phyloP scores from a whole-genome alignment of 1,140 invertebrate genomes.

The Formica selysi region DNA sequence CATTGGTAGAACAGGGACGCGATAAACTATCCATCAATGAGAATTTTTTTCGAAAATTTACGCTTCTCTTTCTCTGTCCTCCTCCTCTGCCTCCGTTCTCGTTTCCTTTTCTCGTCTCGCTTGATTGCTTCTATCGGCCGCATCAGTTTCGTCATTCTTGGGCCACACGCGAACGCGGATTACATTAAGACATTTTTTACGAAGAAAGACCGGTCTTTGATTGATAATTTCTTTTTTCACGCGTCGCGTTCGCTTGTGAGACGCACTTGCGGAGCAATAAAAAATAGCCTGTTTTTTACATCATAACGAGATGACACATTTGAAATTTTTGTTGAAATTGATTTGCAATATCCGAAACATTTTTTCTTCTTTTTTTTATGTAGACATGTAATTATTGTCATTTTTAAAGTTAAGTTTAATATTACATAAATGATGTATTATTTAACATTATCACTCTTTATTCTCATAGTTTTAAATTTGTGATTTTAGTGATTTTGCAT shows the following conservation, averaged over 20 bases:
- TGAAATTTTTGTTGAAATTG: conserved; percentile 17
- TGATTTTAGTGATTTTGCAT: neutral
- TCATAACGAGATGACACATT: conserved; percentile 21
- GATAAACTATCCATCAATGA: conserved; percentile 78
- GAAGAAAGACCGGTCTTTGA: conserved; percentile 43
- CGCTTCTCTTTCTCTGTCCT: conserved; percentile 50
- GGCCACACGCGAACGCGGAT: conserved; percentile 70
- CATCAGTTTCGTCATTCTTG: conserved; percentile 31
- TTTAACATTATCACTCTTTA: too few relatives aligned
- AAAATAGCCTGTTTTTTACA: conserved; percentile 28
- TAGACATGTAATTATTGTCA: neutral
- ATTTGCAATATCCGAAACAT: neutral
- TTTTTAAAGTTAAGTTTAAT: neutral
- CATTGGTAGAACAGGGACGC: conserved; percentile 52
- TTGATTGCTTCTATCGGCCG: conserved; percentile 43
- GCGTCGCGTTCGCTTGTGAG: neutral
- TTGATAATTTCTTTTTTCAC: conserved; percentile 53
- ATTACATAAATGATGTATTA: neutral
- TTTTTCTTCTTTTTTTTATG: neutral
- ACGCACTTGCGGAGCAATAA: conserved; percentile 3
- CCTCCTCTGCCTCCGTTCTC: neutral
- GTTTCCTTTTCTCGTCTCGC: conserved; percentile 34
- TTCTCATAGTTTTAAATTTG: neutral
- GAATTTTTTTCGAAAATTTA: conserved; percentile 67
- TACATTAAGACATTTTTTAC: conserved; percentile 66